A percentile compares a stretch with the other conserved stretches of the same genome.
These are phyloP conservation scores for Natator depressus DNA, from an alignment of 2,113 vertebrate species.

Conservation along the genomic window DNA sequence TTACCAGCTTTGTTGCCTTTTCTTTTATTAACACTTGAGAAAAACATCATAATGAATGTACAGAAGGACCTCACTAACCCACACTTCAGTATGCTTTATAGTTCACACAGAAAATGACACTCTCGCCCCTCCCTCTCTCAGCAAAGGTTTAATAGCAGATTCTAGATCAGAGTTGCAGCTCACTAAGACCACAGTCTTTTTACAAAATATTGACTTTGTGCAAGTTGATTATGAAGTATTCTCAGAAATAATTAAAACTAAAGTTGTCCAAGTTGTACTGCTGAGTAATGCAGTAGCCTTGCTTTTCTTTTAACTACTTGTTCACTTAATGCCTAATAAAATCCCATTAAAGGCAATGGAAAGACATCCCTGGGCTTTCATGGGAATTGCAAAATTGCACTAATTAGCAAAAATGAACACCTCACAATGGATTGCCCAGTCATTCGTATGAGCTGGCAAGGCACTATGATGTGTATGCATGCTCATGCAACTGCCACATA, in stretches of 20 bases:
- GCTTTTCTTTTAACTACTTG: background rate
- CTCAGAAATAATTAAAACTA: background rate
- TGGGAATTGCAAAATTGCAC: background rate
- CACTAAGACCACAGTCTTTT: background rate
- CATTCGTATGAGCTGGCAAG: background rate
- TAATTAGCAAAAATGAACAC: background rate
- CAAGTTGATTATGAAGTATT: background rate
- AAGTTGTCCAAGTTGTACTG: background rate
- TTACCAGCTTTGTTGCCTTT: slow-evolving; percentile 23
- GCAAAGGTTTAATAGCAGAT: background rate
- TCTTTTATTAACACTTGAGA: slow-evolving; percentile 33
- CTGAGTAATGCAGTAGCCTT: background rate
- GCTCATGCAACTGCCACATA: slow-evolving; percentile 40
- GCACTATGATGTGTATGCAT: background rate
- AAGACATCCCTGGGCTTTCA: background rate
- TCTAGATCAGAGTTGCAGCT: background rate
- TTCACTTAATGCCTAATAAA: background rate
- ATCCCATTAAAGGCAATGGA: background rate
- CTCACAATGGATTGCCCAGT: background rate
- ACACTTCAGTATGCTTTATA: background rate
- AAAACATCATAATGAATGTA: background rate
- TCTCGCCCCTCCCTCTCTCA: background rate
- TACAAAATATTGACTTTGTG: background rate
- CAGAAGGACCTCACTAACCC: slow-evolving; percentile 19
- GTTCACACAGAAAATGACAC: background rate